These are phyloP conservation scores for Maconellicoccus hirsutus DNA, from an alignment of 1,140 invertebrate species.

Conservation along the genomic window DNA sequence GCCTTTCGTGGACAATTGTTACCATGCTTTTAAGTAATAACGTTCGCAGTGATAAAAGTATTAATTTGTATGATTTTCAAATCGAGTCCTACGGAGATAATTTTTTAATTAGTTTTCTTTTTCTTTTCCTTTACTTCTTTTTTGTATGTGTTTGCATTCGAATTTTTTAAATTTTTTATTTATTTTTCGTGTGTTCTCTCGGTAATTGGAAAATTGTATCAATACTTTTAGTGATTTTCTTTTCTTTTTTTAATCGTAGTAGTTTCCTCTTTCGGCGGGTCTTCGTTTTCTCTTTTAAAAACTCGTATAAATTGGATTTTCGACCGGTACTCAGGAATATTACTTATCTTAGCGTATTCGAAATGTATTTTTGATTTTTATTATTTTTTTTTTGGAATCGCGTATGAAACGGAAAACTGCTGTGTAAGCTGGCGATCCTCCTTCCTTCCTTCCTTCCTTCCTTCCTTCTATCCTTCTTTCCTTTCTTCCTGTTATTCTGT, in stretches of 20 bases:
- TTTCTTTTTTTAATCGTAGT: neutral
- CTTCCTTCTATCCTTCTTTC: neutral
- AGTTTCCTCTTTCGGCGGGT: neutral
- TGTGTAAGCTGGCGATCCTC: no score
- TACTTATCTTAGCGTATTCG: no score
- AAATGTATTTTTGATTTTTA: no score
- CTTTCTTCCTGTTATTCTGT: neutral
- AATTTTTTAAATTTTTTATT: neutral
- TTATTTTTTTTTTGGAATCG: no score
- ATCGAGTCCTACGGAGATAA: neutral
- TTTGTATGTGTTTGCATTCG: neutral
- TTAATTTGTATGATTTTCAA: neutral
- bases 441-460: no score
- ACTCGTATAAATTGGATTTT: no score
- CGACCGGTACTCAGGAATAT: neutral
- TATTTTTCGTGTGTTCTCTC: neutral
- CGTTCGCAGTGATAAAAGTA: neutral
- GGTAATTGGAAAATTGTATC: neutral
- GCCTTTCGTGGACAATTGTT: conserved; percentile 18
- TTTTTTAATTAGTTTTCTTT: neutral
- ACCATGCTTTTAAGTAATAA: conserved; percentile 13
- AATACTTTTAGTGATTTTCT: neutral
- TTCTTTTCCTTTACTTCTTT: neutral
- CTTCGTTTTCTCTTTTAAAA: no score
- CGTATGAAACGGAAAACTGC: no score